Evolutionary conservation across 2,888 invertebrate species (phyloP).

Genomic region (Drosophila anomalata): DNA sequence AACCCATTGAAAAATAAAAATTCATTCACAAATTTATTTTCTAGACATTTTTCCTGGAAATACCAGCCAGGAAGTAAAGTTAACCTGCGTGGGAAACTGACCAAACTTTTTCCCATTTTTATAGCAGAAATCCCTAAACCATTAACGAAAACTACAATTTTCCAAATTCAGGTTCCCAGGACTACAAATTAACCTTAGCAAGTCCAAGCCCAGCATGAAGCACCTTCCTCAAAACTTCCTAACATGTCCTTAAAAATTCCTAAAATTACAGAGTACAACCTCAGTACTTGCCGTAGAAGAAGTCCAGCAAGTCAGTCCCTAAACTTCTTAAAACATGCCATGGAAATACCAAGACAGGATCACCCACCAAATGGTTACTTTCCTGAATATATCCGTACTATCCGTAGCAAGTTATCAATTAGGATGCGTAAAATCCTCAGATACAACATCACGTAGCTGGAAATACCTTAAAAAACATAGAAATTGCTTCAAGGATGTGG

Average conservation of each 20-base stretch:
- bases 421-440: conserved; percentile 53
- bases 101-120: not conserved
- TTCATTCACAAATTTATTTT: not conserved
- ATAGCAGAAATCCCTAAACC: conserved; percentile 2
- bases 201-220: conserved; percentile 22
- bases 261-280: not conserved
- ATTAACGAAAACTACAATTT: conserved; percentile 3
- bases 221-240: conserved; percentile 13
- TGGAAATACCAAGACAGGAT: conserved; percentile 23
- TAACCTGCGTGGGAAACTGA: not conserved
- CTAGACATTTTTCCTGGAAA: not conserved
- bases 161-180: conserved; percentile 27
- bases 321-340: conserved; percentile 5
- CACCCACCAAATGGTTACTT: conserved; percentile 1
- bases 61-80: not conserved
- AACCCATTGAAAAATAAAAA: not conserved
- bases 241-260: not conserved
- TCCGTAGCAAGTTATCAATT: conserved; percentile 27
- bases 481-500: conserved; percentile 35
- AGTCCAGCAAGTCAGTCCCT: conserved; percentile 4
- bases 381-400: not conserved
- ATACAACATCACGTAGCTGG: conserved; percentile 42
- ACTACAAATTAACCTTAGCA: conserved; percentile 23
- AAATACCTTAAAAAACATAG: conserved; percentile 42
- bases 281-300: not conserved